Evolutionary conservation across 2,888 invertebrate genomes (phyloP), one percentile per base, ranked within the genome.

Genomic region (Acanthococcus lagerstroemiae): DNA sequence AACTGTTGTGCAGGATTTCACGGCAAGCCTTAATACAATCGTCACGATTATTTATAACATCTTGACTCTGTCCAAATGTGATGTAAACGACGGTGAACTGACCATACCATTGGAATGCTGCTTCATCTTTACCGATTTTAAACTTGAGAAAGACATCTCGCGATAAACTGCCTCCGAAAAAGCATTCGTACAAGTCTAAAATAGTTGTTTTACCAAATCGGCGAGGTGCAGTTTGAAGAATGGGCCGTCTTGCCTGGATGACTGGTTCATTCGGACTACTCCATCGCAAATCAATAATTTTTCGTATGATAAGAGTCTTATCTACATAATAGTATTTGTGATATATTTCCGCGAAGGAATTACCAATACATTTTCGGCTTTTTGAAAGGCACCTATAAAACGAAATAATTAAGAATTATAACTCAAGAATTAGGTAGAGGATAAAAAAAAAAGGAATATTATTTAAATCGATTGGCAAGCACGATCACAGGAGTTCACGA

Each of bases 111-210:
- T 9, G 48, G 9, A 48, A n/a, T n/a, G 48, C 48, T 17, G 5
- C n/a, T 6, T 6, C 48, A n/a, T 48, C 48, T 6, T 48, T 48
- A 6, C n/a, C n/a, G 6, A 48, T 48, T 48, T 48, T n/a, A 6
- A 48, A 48, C 5, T 48, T 19, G 9, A 48, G 6, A n/a, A 48
- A 48, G 48, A n/a, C n/a, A 17, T 48, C 48, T 48, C n/a, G 6
- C n/a, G 48, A 19, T 19, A 48, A 48, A 6, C n/a, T 6, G 9
- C 48, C 48, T 9, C 48, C 48, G 17, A 48, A 48, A n/a, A 48
- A 48, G 48, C 48, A 9, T 48, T 48, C 48, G n/a, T 9, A n/a
- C n/a, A 48, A 48, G n/a, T 48, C 48, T 17, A 48, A 48, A n/a
- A 48, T 48, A 17, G 48, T 9, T 17, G 48, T 48, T n/a, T 48